phyloP scores from a whole-genome alignment of 2,888 invertebrate species.

The Petrolisthes cinctipes region DNA sequence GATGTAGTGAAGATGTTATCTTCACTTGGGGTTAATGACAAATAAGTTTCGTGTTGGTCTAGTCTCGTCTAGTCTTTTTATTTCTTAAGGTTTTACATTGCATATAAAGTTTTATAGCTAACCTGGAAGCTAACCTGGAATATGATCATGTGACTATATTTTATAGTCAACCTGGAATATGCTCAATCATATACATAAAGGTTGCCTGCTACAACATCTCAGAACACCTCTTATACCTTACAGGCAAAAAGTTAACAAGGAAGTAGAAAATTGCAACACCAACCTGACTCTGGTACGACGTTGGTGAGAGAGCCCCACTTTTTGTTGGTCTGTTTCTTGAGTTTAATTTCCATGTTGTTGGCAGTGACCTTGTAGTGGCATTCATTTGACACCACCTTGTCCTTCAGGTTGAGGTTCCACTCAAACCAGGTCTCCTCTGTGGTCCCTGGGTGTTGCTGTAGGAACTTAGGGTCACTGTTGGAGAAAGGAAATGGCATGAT shows the following conservation, averaged over 20 bases:
- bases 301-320: slow-evolving; percentile 50
- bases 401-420: slow-evolving; percentile 60
- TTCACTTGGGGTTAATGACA: too few relatives aligned
- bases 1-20: too few relatives aligned
- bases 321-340: slow-evolving; percentile 56
- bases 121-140: too few relatives aligned
- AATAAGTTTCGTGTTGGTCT: too few relatives aligned
- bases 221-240: background rate
- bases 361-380: slow-evolving; percentile 48
- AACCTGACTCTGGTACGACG: slow-evolving; percentile 42
- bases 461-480: slow-evolving; percentile 56
- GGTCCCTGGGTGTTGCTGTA: slow-evolving; percentile 44
- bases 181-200: too few relatives aligned
- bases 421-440: slow-evolving; percentile 51
- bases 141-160: too few relatives aligned
- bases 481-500: background rate
- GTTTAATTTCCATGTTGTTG: slow-evolving; percentile 58
- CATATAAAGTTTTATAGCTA: too few relatives aligned
- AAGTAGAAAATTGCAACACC: background rate
- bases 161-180: too few relatives aligned
- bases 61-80: too few relatives aligned
- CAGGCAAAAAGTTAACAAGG: background rate
- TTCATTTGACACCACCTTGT: slow-evolving; percentile 46
- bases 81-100: too few relatives aligned
- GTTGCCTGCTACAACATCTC: too few relatives aligned